Evolutionary conservation across 2,113 vertebrate species (phyloP).

Genomic region (Lepus timidus): DNA sequence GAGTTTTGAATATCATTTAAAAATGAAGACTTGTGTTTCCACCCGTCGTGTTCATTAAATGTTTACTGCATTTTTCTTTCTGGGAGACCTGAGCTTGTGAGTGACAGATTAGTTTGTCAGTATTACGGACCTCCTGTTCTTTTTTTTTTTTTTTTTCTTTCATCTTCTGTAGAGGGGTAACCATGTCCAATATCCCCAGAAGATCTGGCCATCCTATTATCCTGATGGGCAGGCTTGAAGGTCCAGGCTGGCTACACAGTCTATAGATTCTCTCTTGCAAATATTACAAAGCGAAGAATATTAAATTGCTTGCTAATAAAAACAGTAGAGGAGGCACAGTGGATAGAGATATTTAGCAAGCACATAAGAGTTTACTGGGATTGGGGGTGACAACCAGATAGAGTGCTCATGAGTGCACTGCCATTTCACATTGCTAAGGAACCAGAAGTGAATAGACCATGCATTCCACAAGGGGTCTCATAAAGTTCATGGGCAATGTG

Average conservation of each 20-base stretch:
- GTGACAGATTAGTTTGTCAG: conserved; percentile 90
- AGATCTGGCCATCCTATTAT: conserved; percentile 86
- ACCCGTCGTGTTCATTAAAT: conserved; percentile 51
- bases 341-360: conserved; percentile 75
- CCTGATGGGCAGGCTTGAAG: conserved; percentile 86
- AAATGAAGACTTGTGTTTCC: conserved; percentile 25
- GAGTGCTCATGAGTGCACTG: rapidly evolving
- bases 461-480: too few species aligned
- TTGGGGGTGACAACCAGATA: conserved; percentile 39
- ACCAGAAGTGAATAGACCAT: neutral
- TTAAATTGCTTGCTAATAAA: conserved; percentile 80
- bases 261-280: conserved; percentile 80
- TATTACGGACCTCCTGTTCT: conserved; percentile 89
- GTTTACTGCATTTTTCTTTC: conserved; percentile 19
- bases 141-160: conserved; percentile 68
- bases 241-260: conserved; percentile 84
- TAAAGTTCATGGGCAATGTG: too few species aligned
- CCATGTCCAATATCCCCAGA: conserved; percentile 86
- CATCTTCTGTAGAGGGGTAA: conserved; percentile 88
- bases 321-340: conserved; percentile 78
- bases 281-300: conserved; percentile 71
- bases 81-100: conserved; percentile 85
- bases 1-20: conserved; percentile 15
- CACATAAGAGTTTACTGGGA: conserved; percentile 32
- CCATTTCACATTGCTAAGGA: neutral